Base-by-base conservation (phyloP, 2,113 vertebrate genomes). In the Ornithorhynchus anatinus region DNA sequence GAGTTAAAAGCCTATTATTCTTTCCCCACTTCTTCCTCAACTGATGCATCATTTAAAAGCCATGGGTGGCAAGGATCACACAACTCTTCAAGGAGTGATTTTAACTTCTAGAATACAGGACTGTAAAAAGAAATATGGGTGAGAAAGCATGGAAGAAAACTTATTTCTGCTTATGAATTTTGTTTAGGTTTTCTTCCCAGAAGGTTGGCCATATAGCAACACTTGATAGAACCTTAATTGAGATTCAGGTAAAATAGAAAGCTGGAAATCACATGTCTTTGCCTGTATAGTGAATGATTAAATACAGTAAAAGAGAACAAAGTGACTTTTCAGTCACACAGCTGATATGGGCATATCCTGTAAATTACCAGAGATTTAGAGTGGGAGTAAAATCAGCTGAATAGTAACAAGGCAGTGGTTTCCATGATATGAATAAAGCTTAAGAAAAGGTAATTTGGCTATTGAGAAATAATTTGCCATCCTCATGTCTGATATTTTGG, bases 1-100 rank as follows among this genome's bases (percentile, higher is more conserved):
- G 23, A 69, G 39, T 58, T 45, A 69, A 37, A 68, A 43, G 39
- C 47, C 36, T 42, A 63, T 71, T 79, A 69, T 53, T 72, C 16
- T 72, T 62, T 69, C 5, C 33, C 31, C 19, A 22, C 48, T 63
- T 77, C 48, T 51, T 50, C 10, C 17, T 7, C 6, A 69, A 66
- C 25, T 36, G 62, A 75, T 69, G 40, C 31, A 54, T 69, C 29
- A 44, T 58, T 47, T 66, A 57, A 58, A 69, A 77, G 14, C 16
- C 25, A 44, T 16, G 47, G 12, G 8, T 22, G 6, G 29, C 64
- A 7, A 43, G 5, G 10, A 51, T 59, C 17, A 72, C 47, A 42
- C 59, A 68, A 69, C 25, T 42, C 19, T 61, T 23, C 2, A 40
- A 45, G 57, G 60, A 67, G 51, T 2, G 3, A 13, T 54, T 84